Evolutionary conservation across 2,797 vertebrate genomes (phyloP), one percentile per base, ranked within the genome.

Genomic region (Naso thynnoides): DNA sequence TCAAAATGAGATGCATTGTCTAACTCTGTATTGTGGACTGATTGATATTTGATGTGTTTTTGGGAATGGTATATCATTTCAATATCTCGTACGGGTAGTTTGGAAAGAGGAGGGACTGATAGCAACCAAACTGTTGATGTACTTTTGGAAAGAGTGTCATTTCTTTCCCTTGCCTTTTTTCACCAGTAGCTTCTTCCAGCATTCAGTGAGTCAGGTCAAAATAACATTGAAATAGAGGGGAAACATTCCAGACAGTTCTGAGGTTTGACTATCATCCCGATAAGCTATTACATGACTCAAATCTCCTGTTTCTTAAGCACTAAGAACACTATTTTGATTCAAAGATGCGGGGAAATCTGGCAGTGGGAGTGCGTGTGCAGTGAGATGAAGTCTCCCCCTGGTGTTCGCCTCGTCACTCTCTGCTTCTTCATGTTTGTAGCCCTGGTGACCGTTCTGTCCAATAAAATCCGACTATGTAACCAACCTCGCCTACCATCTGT

Each of bases 401-500:
- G 91, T 87, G 88, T 91, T 86, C 68, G 75, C 88, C 86, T 91
- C 68, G 21, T 89, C 81, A 73, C 82, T 80, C 85, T 93, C 90
- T 76, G 84, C 88, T 87, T 91, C 87, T 88, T 82, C 81, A 86
- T 91, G 89, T 94, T 91, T 90, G 91, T 92, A 85, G 86, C 89
- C 88, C 85, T 90, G 90, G 91, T 93, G 88, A 93, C 87, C 67
- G 78, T 91, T 90, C 86, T 93, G 91, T 93, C 89, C 88, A 94
- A 91, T 93, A 93, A 93, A 94, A 91, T 90, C 86, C 84, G 84
- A 91, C 84, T 81, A 87, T 91, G 88, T 93, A 91, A 90, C 91
- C 83, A 86, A 85, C 54, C 42, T 8, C 13, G 8, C 26, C 38
- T 49, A 1, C 2, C 9, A 4, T 10, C 21, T 26, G 3, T 49